Evolutionary conservation across 2,888 invertebrate genomes (phyloP).

Genomic region (Allygus modestus): DNA sequence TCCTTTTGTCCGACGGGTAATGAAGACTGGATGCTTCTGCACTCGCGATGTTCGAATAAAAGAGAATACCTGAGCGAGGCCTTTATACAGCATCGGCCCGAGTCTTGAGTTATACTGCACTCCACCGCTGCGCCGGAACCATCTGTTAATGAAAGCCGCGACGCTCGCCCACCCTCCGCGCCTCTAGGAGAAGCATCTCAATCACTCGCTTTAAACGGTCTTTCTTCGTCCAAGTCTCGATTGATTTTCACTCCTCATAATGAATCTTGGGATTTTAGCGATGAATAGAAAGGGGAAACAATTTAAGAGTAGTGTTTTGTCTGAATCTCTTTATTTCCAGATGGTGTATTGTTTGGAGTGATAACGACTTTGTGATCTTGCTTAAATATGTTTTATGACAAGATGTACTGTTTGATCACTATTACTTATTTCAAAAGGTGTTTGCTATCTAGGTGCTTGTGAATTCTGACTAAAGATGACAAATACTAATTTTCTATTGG

Average conservation of each 20-base stretch:
- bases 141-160: background rate
- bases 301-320: slow-evolving; percentile 16
- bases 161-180: background rate
- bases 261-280: slow-evolving; percentile 32
- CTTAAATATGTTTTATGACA: too few species aligned
- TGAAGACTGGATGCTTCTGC: slow-evolving; percentile 6
- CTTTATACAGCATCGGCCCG: background rate
- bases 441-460: too few species aligned
- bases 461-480: too few species aligned
- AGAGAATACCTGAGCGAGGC: slow-evolving; percentile 23
- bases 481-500: too few species aligned
- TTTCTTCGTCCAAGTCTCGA: slow-evolving; percentile 11
- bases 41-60: background rate
- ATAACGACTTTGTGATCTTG: background rate
- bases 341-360: background rate
- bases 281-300: slow-evolving; percentile 6
- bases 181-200: slow-evolving; percentile 26
- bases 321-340: background rate
- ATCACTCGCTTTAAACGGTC: slow-evolving; percentile 22
- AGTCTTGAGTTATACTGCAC: background rate
- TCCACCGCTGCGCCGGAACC: background rate
- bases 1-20: background rate
- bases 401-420: too few species aligned
- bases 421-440: too few species aligned
- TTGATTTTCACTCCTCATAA: slow-evolving; percentile 36